Conservation (phyloP, 2,888 invertebrate species). For the Cyclophora punctaria region DNA sequence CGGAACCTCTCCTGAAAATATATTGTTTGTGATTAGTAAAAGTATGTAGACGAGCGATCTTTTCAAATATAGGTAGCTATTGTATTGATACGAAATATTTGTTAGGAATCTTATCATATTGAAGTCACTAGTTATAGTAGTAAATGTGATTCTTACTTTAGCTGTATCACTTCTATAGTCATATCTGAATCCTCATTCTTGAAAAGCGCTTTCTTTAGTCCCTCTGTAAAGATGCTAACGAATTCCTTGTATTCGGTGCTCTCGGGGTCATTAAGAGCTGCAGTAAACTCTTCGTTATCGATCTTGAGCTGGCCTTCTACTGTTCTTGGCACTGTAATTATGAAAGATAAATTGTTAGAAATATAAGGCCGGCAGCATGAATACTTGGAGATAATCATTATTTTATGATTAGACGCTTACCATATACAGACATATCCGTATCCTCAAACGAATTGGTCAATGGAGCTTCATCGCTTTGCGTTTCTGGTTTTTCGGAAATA, state of each 20-base stretch:
- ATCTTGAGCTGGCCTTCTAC: conserved; percentile 80
- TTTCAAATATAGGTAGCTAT: too few relatives aligned
- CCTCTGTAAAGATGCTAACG: conserved; percentile 73
- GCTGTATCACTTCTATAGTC: conserved; percentile 75
- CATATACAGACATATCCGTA: conserved; percentile 72
- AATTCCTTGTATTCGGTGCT: conserved; percentile 78
- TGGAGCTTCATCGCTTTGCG: conserved; percentile 39
- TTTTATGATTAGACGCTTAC: conserved; percentile 40
- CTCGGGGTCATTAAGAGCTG: conserved; percentile 74
- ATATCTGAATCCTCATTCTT: conserved; percentile 73
- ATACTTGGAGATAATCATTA: neutral
- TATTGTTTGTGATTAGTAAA: neutral
- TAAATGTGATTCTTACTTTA: conserved; percentile 62
- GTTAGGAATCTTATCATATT: too few relatives aligned
- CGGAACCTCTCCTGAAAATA: conserved; percentile 77
- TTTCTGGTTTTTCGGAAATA: conserved; percentile 25
- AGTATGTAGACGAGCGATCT: too few relatives aligned
- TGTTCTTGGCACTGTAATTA: conserved; percentile 77
- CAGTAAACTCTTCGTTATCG: conserved; percentile 78
- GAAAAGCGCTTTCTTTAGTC: conserved; percentile 76
- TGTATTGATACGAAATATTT: too few relatives aligned
- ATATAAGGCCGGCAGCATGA: too few relatives aligned
- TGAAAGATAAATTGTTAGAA: too few relatives aligned
- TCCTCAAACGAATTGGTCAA: conserved; percentile 42
- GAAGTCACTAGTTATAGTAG: neutral